A percentile compares a stretch with the other conserved stretches of the same genome.
Evolutionary conservation across 2,113 vertebrate species (phyloP).

Genomic region (Notarius quadriscutis): DNA sequence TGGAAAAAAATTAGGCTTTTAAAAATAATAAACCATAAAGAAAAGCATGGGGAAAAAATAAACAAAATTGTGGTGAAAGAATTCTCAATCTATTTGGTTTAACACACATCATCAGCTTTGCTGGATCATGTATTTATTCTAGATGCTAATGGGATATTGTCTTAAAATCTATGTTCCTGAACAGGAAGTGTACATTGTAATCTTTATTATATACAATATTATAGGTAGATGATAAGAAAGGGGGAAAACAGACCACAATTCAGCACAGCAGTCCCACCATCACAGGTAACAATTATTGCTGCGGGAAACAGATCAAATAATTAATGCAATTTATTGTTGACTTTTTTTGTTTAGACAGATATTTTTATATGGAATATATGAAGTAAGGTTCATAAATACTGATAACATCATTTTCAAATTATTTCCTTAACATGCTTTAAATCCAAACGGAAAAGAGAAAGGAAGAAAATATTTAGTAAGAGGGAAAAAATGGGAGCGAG

Average conservation of each 20-base stretch:
- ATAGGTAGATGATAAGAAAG: neutral
- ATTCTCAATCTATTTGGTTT: neutral
- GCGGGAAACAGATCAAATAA: too few species aligned
- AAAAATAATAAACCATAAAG: neutral
- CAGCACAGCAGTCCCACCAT: neutral
- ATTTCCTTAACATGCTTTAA: neutral
- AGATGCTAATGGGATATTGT: neutral
- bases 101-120: neutral
- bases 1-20: neutral
- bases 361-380: neutral
- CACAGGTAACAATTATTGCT: slow-evolving; percentile 11
- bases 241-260: slow-evolving; percentile 24
- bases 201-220: neutral
- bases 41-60: neutral
- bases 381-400: neutral
- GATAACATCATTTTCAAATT: neutral
- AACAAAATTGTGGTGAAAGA: neutral
- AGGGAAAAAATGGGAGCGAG: neutral
- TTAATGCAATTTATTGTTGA: neutral
- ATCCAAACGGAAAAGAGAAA: neutral
- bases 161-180: neutral
- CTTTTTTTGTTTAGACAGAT: neutral
- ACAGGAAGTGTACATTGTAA: neutral
- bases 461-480: neutral
- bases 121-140: neutral